These are phyloP conservation scores for Microhierax caerulescens DNA, from an alignment of 2,797 vertebrate genomes.

Conservation along the genomic window DNA sequence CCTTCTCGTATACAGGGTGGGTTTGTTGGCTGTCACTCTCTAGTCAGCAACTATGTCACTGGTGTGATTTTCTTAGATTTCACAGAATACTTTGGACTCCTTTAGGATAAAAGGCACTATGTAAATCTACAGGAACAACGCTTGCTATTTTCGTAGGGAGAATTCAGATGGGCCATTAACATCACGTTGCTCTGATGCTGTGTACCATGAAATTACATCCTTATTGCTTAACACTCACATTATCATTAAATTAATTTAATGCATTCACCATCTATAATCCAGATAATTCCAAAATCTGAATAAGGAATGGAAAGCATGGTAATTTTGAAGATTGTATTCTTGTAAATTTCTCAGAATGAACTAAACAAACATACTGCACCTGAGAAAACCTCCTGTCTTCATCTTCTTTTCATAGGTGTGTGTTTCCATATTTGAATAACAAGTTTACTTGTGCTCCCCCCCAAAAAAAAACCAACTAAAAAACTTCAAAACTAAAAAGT, in stretches of 20 bases:
- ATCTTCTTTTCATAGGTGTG: neutral
- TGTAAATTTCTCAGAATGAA: neutral
- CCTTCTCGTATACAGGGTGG: neutral
- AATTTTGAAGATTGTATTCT: neutral
- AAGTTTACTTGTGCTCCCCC: neutral
- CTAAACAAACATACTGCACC: neutral
- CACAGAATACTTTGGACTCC: constrained; percentile 50
- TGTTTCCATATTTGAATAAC: neutral
- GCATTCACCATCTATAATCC: neutral
- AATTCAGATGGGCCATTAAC: neutral
- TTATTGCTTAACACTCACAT: neutral
- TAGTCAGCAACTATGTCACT: neutral
- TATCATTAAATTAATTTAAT: neutral
- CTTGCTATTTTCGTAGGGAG: neutral
- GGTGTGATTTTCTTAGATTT: neutral
- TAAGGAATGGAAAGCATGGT: neutral
- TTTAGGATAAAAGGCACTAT: constrained; percentile 54
- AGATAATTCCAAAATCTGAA: neutral
- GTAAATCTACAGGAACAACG: constrained; percentile 25
- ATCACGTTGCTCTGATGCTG: neutral
- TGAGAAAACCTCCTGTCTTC: neutral
- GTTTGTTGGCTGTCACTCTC: neutral
- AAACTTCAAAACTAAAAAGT: neutral
- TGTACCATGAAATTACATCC: neutral
- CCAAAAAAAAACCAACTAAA: neutral